Evolutionary conservation across 1,140 invertebrate species (phyloP).

Genomic region (Drosophila mayri): DNA sequence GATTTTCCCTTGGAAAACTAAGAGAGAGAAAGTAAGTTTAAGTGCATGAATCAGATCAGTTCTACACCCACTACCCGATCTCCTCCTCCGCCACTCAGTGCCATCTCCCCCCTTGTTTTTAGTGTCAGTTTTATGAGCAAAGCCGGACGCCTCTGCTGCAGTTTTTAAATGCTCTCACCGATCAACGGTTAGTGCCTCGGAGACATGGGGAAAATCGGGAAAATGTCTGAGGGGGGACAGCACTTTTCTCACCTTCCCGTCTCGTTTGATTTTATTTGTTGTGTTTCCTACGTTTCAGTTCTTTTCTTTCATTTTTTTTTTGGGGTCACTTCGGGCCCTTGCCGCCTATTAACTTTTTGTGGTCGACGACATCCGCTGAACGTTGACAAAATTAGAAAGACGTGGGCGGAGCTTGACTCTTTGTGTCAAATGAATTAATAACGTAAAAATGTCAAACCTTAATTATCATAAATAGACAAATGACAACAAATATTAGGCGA

Average conservation of each 20-base stretch:
- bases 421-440: constrained; percentile 79
- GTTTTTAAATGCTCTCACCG: constrained; percentile 68
- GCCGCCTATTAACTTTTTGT: constrained; percentile 80
- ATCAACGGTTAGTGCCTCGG: constrained; percentile 69
- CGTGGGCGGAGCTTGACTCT: constrained; percentile 58
- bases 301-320: constrained; percentile 36
- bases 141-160: constrained; percentile 50
- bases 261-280: constrained; percentile 50
- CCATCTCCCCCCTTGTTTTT: constrained; percentile 36
- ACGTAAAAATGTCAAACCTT: constrained; percentile 80
- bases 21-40: background rate
- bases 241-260: constrained; percentile 78
- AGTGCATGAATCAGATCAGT: constrained; percentile 38
- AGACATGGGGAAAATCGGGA: constrained; percentile 32
- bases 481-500: constrained; percentile 80
- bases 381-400: constrained; percentile 75
- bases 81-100: constrained; percentile 4
- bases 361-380: constrained; percentile 71
- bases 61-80: constrained; percentile 8
- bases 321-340: constrained; percentile 56
- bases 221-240: constrained; percentile 15
- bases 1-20: constrained; percentile 24
- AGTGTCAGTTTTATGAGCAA: constrained; percentile 70
- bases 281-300: constrained; percentile 17
- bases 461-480: constrained; percentile 81